Conservation (phyloP, 2,797 vertebrate genomes). For the Sarcophilus harrisii region DNA sequence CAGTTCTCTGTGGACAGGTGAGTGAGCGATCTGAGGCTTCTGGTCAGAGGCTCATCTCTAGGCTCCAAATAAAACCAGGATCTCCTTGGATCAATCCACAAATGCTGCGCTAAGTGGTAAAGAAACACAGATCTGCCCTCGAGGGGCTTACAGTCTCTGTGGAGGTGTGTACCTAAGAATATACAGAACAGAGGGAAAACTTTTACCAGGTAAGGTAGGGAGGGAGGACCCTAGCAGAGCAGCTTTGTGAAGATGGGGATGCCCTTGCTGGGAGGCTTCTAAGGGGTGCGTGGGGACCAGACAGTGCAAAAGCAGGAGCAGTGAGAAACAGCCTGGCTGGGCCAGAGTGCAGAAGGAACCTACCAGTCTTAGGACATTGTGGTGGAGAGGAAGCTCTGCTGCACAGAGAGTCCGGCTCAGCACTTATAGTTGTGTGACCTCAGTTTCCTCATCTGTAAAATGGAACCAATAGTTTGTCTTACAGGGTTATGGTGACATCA, state of each 20-base stretch:
- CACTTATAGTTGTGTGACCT: neutral
- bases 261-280: neutral
- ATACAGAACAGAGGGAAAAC: neutral
- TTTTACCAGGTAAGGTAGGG: neutral
- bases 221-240: neutral
- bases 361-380: neutral
- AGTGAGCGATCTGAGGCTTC: neutral
- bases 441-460: neutral
- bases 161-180: neutral
- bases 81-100: neutral
- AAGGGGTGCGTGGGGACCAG: neutral
- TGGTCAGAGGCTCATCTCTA: neutral
- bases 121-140: neutral
- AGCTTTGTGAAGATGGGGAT: neutral
- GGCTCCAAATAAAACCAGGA: neutral
- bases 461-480: neutral
- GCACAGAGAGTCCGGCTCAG: neutral
- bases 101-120: neutral
- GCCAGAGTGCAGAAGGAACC: neutral
- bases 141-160: neutral
- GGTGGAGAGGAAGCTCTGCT: neutral
- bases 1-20: slow-evolving; percentile 84
- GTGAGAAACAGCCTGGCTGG: neutral
- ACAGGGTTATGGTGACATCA: neutral
- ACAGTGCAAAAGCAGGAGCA: neutral